phyloP scores from a whole-genome alignment of 2,888 invertebrate genomes.

The Caenorhabditis imperialis region DNA sequence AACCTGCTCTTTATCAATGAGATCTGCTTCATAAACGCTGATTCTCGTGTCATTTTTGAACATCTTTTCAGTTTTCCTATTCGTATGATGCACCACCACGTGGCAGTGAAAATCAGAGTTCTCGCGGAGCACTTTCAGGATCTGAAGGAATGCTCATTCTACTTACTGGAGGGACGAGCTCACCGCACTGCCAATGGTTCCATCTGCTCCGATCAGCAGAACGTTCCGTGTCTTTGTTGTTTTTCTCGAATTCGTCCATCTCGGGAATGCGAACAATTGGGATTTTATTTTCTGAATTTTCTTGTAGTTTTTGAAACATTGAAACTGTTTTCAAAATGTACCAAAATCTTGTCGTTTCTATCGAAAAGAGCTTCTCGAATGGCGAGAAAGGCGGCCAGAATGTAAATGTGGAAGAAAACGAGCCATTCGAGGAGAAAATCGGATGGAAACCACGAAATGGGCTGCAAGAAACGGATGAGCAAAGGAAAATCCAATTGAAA shows the following conservation, averaged over 20 bases:
- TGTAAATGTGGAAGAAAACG: conserved; percentile 47
- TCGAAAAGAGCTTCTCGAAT: conserved; percentile 53
- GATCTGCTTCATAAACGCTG: conserved; percentile 21
- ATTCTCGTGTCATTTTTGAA: conserved; percentile 13
- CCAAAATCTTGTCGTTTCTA: conserved; percentile 1
- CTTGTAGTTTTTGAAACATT: not conserved
- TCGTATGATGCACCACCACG: conserved; percentile 26
- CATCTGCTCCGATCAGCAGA: conserved; percentile 31
- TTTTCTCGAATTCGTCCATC: conserved; percentile 1
- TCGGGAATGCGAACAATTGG: not conserved
- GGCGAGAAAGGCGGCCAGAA: conserved; percentile 46
- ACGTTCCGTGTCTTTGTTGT: not conserved
- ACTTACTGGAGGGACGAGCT: too few species aligned
- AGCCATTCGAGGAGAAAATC: conserved; percentile 30
- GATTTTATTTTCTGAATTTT: conserved; percentile 12
- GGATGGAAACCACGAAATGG: conserved; percentile 1
- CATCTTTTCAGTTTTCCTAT: not conserved
- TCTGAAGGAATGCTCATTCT: conserved; percentile 15
- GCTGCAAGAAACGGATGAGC: conserved; percentile 21
- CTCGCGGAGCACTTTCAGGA: conserved; percentile 8
- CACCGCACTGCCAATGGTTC: conserved; percentile 31
- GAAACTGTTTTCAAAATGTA: not conserved
- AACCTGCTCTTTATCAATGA: conserved; percentile 24
- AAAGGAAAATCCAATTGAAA: too few species aligned
- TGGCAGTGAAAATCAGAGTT: conserved; percentile 19